These are phyloP conservation scores for Pachymerium ferrugineum DNA, from an alignment of 2,888 invertebrate genomes.

Conservation along the genomic window DNA sequence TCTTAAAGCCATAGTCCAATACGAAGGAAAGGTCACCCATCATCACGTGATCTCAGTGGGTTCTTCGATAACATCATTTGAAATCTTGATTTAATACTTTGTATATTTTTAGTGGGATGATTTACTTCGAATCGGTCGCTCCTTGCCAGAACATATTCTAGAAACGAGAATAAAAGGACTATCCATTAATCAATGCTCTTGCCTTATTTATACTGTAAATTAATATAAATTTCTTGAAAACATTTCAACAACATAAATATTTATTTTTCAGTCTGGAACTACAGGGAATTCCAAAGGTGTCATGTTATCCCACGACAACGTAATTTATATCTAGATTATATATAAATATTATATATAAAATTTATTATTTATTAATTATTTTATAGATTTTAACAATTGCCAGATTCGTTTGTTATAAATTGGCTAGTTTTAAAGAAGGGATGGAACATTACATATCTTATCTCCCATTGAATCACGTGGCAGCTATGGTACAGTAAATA, in stretches of 20 bases:
- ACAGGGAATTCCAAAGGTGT: not conserved
- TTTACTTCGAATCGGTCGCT: constrained; percentile 41
- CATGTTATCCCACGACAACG: not conserved
- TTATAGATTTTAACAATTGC: not conserved
- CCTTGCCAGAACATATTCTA: constrained; percentile 41
- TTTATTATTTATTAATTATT: not conserved
- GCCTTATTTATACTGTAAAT: constrained; percentile 44
- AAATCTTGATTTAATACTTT: no score
- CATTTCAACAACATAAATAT: not conserved
- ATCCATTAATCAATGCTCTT: constrained; percentile 45
- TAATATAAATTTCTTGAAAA: no score
- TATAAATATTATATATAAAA: not conserved
- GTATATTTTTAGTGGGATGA: constrained; percentile 45
- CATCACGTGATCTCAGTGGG: no score
- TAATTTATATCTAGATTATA: not conserved
- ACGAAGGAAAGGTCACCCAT: constrained; percentile 40
- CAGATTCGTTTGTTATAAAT: not conserved
- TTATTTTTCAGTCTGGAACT: not conserved
- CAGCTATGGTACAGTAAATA: not conserved
- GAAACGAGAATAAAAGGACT: constrained; percentile 40
- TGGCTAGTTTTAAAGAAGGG: not conserved
- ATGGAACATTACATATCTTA: not conserved
- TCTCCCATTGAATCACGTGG: not conserved
- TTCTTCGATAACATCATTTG: no score
- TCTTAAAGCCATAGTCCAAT: constrained; percentile 47